Evolutionary conservation across 2,113 vertebrate genomes (phyloP).

Genomic region (Chitala chitala): DNA sequence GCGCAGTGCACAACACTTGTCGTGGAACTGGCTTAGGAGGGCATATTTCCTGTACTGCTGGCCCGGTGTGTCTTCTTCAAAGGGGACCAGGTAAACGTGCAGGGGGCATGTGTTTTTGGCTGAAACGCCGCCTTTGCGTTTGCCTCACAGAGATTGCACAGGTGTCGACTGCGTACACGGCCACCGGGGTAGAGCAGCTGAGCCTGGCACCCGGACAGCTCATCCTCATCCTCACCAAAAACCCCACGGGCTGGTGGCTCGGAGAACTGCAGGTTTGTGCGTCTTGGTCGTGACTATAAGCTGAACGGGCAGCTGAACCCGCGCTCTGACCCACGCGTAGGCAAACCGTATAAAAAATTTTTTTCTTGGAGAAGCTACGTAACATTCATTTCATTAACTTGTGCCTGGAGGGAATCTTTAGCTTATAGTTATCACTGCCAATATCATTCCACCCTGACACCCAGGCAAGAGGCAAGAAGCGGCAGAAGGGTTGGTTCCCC

Average conservation of each 20-base stretch:
- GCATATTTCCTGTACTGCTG: too few species aligned
- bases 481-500: constrained; percentile 96
- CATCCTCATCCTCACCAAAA: constrained; percentile 84
- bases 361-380: too few species aligned
- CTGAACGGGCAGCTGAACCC: too few species aligned
- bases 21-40: too few species aligned
- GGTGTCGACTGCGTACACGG: constrained; percentile 72
- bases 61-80: too few species aligned
- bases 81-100: neutral
- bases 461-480: constrained; percentile 90
- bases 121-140: neutral
- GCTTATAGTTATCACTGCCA: constrained; percentile 10
- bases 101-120: too few species aligned
- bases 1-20: too few species aligned
- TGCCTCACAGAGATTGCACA: constrained; percentile 77
- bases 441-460: constrained; percentile 26
- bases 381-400: too few species aligned
- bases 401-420: too few species aligned
- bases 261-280: constrained; percentile 85
- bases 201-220: constrained; percentile 82
- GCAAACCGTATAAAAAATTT: too few species aligned
- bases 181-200: constrained; percentile 77
- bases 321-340: too few species aligned
- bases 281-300: too few species aligned
- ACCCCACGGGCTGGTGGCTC: constrained; percentile 90